Evolutionary conservation across 2,888 invertebrate genomes (phyloP).

Genomic region (Apodemia hepburni): DNA sequence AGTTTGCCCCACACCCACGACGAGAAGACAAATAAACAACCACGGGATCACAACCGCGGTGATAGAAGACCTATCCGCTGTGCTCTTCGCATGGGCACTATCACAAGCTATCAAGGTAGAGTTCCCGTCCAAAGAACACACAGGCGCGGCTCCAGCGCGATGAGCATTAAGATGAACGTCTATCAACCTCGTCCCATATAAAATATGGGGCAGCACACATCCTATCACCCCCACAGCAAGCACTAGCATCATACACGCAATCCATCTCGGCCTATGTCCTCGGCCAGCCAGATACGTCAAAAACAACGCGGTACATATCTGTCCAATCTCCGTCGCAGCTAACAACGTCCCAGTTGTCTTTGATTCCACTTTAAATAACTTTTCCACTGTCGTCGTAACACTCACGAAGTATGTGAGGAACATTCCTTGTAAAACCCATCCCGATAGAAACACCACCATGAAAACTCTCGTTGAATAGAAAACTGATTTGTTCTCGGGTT

Average conservation of each 20-base stretch:
- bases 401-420: slow-evolving; percentile 97
- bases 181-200: slow-evolving; percentile 88
- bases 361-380: slow-evolving; percentile 94
- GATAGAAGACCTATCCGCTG: slow-evolving; percentile 86
- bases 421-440: slow-evolving; percentile 94
- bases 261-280: slow-evolving; percentile 96
- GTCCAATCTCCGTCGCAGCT: slow-evolving; percentile 95
- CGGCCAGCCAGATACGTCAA: slow-evolving; percentile 95
- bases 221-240: slow-evolving; percentile 92
- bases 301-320: slow-evolving; percentile 93
- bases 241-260: slow-evolving; percentile 94
- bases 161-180: slow-evolving; percentile 59
- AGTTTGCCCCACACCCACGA: slow-evolving; percentile 95
- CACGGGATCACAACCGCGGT: slow-evolving; percentile 91
- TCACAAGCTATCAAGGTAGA: slow-evolving; percentile 67
- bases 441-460: slow-evolving; percentile 92
- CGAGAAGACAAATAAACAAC: slow-evolving; percentile 92
- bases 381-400: slow-evolving; percentile 95
- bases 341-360: slow-evolving; percentile 94
- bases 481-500: slow-evolving; percentile 82
- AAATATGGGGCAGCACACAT: slow-evolving; percentile 92
- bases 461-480: slow-evolving; percentile 94
- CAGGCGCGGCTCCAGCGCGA: slow-evolving; percentile 56
- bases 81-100: slow-evolving; percentile 81
- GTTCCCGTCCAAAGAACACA: slow-evolving; percentile 46